Conservation (phyloP, 2,113 vertebrate genomes). For the Notiomystis cincta region DNA sequence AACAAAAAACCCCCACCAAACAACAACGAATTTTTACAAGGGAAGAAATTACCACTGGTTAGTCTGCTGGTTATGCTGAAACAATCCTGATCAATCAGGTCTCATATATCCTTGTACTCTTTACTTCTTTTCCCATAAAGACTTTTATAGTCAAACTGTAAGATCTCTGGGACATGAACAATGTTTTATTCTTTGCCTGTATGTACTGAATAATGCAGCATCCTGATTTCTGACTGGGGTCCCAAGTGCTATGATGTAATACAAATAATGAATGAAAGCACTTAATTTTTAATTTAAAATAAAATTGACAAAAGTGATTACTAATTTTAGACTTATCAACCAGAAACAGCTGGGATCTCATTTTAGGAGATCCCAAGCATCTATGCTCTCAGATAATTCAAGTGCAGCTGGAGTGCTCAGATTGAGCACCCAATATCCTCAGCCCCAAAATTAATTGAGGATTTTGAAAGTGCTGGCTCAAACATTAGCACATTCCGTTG, state of each 20-base stretch:
- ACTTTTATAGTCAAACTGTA: not conserved
- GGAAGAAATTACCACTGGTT: not conserved
- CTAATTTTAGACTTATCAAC: conserved; percentile 49
- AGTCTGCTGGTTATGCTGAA: not conserved
- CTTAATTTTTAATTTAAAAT: conserved; percentile 58
- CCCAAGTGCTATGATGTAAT: conserved; percentile 1
- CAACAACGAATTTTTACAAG: not conserved
- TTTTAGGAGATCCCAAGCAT: conserved; percentile 50
- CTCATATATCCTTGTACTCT: not conserved
- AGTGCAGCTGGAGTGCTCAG: conserved; percentile 41
- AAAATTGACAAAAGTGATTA: conserved; percentile 28
- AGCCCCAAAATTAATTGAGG: conserved; percentile 40
- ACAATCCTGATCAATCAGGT: not conserved
- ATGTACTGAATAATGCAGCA: not conserved
- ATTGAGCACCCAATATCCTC: conserved; percentile 42
- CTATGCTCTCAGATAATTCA: conserved; percentile 18
- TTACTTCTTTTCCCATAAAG: not conserved
- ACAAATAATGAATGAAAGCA: conserved; percentile 48
- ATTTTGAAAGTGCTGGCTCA: conserved; percentile 48
- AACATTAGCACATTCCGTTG: not conserved
- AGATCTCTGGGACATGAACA: not conserved
- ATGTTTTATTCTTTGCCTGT: not conserved
- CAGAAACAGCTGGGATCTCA: conserved; percentile 55
- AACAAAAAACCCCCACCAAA: not conserved
- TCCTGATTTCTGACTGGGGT: not conserved